phyloP scores from a whole-genome alignment of 2,113 vertebrate genomes.

The Chloebia gouldiae region DNA sequence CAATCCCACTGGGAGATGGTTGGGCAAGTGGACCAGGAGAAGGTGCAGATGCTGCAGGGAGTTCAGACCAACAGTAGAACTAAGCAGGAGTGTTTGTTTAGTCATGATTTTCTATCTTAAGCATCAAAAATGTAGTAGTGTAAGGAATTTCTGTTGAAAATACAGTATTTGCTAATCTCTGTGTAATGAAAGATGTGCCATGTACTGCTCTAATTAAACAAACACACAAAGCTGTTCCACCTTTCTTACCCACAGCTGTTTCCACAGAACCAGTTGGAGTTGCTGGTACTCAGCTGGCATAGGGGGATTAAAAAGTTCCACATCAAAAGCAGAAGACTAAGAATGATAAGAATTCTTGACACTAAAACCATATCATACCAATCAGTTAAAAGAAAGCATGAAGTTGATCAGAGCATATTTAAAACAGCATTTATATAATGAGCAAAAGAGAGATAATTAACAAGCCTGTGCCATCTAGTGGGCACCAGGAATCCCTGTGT shows the following conservation, averaged over 20 bases:
- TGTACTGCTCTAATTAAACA: not conserved
- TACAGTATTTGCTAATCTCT: not conserved
- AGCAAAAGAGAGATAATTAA: not conserved
- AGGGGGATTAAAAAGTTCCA: not conserved
- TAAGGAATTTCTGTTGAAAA: not conserved
- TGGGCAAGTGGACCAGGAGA: not conserved
- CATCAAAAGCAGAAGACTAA: not conserved
- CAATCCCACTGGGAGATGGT: not conserved
- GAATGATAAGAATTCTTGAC: not conserved
- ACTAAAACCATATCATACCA: not conserved
- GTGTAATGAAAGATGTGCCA: not conserved
- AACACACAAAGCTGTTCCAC: not conserved
- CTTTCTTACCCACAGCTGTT: not conserved
- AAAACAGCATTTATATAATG: not conserved
- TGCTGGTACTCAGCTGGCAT: not conserved
- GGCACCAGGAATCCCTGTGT: not conserved
- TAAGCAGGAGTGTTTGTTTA: not conserved
- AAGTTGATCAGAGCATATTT: not conserved
- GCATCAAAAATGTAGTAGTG: not conserved
- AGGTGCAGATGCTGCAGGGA: not conserved
- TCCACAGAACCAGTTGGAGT: not conserved
- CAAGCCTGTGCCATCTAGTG: conserved; percentile 54
- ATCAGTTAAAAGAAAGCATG: not conserved
- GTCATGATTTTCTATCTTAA: not conserved
- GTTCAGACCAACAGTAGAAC: not conserved